Percentiles rank a stretch among this genome's conserved stretches.
phyloP scores from a whole-genome alignment of 2,888 invertebrate genomes.

The Agonopterix heracliana region DNA sequence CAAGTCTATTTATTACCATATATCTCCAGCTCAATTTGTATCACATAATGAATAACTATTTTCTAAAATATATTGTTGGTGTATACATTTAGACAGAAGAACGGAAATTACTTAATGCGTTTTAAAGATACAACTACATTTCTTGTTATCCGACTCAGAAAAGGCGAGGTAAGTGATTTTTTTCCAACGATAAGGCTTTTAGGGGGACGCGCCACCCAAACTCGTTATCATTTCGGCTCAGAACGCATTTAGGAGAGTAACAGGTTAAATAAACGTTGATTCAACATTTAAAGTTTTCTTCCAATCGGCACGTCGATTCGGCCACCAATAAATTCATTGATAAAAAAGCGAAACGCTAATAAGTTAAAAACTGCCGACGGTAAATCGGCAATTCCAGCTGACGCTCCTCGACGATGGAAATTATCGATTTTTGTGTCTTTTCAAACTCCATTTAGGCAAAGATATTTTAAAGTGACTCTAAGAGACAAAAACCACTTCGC shows the following conservation, averaged over 20 bases:
- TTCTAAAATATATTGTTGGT: background rate
- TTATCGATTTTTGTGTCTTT: conserved; percentile 23
- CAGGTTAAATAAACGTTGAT: conserved; percentile 56
- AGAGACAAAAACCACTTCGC: background rate
- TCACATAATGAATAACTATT: no score
- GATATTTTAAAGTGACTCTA: background rate
- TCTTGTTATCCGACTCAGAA: conserved; percentile 32
- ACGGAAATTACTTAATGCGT: conserved; percentile 43
- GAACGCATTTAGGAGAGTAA: conserved; percentile 53
- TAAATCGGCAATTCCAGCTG: conserved; percentile 32
- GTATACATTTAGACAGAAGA: conserved; percentile 32
- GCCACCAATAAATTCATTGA: conserved; percentile 65
- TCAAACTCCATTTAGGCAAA: conserved; percentile 14
- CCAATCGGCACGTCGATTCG: conserved; percentile 40
- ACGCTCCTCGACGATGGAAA: conserved; percentile 21
- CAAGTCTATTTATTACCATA: no score
- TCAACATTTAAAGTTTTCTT: conserved; percentile 53
- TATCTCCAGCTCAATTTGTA: no score
- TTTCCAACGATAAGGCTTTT: conserved; percentile 46
- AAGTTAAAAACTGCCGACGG: conserved; percentile 37
- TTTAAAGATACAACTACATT: conserved; percentile 36
- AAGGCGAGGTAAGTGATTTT: conserved; percentile 30
- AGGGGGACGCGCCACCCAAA: conserved; percentile 58
- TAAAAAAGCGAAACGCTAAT: conserved; percentile 58
- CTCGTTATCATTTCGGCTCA: conserved; percentile 53